phyloP scores from a whole-genome alignment of 2,113 vertebrate species.

The Melanocharis versteri region DNA sequence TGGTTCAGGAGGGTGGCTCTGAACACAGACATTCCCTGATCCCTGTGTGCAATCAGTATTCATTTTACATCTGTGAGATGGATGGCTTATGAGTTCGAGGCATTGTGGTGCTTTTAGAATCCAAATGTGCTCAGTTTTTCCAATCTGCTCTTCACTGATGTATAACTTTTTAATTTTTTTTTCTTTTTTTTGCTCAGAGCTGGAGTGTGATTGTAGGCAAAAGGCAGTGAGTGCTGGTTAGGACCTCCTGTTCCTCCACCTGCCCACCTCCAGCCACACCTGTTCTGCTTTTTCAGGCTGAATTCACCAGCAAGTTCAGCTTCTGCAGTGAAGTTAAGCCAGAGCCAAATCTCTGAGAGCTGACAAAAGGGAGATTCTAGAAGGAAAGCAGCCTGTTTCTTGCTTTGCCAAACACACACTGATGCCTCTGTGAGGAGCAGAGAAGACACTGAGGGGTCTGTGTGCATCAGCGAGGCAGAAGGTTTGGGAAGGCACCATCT shows the following conservation, averaged over 20 bases:
- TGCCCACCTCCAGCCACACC: background rate
- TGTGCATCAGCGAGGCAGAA: background rate
- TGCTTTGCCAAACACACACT: background rate
- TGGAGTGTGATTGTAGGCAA: background rate
- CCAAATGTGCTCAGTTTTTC: background rate
- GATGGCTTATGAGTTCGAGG: background rate
- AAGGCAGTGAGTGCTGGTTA: background rate
- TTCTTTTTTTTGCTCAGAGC: background rate
- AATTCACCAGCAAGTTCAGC: background rate
- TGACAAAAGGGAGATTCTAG: background rate
- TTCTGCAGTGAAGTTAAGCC: background rate
- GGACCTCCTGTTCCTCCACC: slow-evolving; percentile 4
- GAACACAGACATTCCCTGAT: background rate
- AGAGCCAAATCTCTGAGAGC: background rate
- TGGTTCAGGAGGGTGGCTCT: background rate
- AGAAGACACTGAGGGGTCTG: background rate
- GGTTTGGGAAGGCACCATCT: slow-evolving; percentile 21
- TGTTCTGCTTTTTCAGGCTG: background rate
- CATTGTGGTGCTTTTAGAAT: background rate
- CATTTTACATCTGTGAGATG: background rate
- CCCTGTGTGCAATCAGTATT: background rate
- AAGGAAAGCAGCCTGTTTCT: background rate
- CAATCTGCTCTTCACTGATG: background rate
- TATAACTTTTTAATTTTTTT: background rate
- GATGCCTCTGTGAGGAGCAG: background rate